Base-by-base conservation (phyloP, 2,888 invertebrate genomes). In the Lysandra coridon region DNA sequence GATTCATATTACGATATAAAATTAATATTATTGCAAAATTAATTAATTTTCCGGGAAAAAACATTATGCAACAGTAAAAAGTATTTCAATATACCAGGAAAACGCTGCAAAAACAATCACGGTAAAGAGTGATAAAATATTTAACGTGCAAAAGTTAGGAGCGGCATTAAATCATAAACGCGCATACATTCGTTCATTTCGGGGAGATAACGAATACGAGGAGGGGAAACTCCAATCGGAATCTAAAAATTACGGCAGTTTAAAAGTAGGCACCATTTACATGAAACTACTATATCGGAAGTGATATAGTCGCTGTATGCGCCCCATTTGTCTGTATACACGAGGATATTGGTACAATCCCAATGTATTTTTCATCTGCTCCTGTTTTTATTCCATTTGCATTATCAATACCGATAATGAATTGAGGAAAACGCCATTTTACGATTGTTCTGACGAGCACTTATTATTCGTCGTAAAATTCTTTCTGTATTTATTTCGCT, bases 221-320 rank as follows among this genome's bases (percentile, higher is more conserved):
- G 86, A 89, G 92, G 93, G 94, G 92, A 90, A 89, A 90, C 88
- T 89, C 84, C 87, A 88, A 93, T 91, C 93, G 94, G 94, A 93
- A 94, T 90, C 87, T 92, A 93, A 93, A 94, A 94, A 94, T 94
- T 94, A 94, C 91, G 92, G 88, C 92, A 93, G 93, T 94, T 94
- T 94, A 94, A 94, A 94, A 94, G 92, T 94, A 93, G 94, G 91
- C 90, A 85, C 83, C 89, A 92, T 94, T 93, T 92, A 90, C 94
- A 94, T 94, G 90, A 92, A 94, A 94, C 90, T 90, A 92, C 92
- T 91, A 92, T 93, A 90, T 90, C 86, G 89, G 89, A 89, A 89
- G 90, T 93, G 92, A 94, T 93, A 90, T 91, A 92, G 87, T 87
- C 84, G 81, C 84, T 77, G 81, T 81, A 82, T 81, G 82, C 85